Evolutionary conservation across 2,113 vertebrate genomes (phyloP), one percentile per base, ranked within the genome.

Genomic region (Dasyurus viverrinus): DNA sequence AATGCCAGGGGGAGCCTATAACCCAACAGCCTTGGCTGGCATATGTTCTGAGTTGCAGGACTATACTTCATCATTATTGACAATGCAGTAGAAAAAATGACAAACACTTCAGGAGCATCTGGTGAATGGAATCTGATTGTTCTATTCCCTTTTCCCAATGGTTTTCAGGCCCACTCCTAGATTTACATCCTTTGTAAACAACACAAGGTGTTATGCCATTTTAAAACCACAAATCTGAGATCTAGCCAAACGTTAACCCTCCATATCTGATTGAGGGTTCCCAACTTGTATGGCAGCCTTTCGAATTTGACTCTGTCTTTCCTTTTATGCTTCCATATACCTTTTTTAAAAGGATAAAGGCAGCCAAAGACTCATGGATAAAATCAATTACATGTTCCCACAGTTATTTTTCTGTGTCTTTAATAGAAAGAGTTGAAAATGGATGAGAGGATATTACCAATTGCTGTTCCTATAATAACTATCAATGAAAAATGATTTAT

Each of bases 401-500:
- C 68, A 84, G 68, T 84, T 84, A n/a, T 16, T 42, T 84, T 8
- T 16, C 68, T 97, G 91, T 96, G 91, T 23, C 53, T 76, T 84
- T 89, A 91, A 47, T 92, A 90, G 92, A 93, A 93, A 90, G 50
- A 90, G 46, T 94, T 90, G 8, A 90, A 95, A 96, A 92, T 8
- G 92, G 97, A 95, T 89, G 90, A 92, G 48, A 54, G 94, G 57
- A 96, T 95, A 42, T n/a, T n/a, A 57, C 93, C 42, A 96, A 93
- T 97, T 97, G 94, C 94, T 26, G 89, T 95, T 60, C 84, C 94
- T 24, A 7, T 94, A 92, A 93, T 93, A 91, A 97, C 94, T 92
- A 93, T 96, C 97, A 94, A 94, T 89, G 94, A 84, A 36, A 97
- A 94, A 95, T 94, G 95, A 97, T 97, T 96, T 96, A 95, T 97